Percentiles rank a stretch among this genome's conserved stretches.
phyloP scores from a whole-genome alignment of 2,888 invertebrate species.

The Tetropium fuscum region DNA sequence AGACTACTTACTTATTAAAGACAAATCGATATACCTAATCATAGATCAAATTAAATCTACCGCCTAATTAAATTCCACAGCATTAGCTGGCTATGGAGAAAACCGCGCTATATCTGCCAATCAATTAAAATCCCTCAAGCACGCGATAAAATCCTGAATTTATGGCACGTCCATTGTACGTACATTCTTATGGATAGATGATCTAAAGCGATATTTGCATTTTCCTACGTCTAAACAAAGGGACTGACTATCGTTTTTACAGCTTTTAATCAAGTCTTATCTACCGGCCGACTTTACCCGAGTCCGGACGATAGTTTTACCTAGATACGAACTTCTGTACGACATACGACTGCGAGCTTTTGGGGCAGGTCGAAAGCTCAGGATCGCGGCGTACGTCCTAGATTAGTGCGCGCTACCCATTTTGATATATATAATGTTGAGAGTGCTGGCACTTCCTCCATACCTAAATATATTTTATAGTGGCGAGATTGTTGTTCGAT shows the following conservation, averaged over 20 bases:
- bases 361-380: conserved; percentile 33
- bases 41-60: no score
- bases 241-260: conserved; percentile 22
- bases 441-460: conserved; percentile 43
- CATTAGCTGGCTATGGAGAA: no score
- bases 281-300: conserved; percentile 23
- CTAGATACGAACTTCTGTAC: conserved; percentile 23
- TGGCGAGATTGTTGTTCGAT: conserved; percentile 23
- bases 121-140: neutral
- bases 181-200: neutral
- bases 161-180: no score
- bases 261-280: conserved; percentile 30
- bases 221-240: conserved; percentile 2
- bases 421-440: conserved; percentile 48
- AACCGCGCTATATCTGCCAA: neutral
- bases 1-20: no score
- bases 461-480: conserved; percentile 40
- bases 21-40: no score
- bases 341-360: conserved; percentile 30
- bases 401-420: conserved; percentile 32
- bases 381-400: conserved; percentile 37
- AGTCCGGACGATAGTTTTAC: conserved; percentile 25
- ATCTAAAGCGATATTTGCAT: conserved; percentile 1
- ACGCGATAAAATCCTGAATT: neutral
- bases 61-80: no score